A percentile compares a stretch with the other conserved stretches of the same genome.
Evolutionary conservation across 2,797 vertebrate genomes (phyloP).

Genomic region (Poeciliopsis presidionis): DNA sequence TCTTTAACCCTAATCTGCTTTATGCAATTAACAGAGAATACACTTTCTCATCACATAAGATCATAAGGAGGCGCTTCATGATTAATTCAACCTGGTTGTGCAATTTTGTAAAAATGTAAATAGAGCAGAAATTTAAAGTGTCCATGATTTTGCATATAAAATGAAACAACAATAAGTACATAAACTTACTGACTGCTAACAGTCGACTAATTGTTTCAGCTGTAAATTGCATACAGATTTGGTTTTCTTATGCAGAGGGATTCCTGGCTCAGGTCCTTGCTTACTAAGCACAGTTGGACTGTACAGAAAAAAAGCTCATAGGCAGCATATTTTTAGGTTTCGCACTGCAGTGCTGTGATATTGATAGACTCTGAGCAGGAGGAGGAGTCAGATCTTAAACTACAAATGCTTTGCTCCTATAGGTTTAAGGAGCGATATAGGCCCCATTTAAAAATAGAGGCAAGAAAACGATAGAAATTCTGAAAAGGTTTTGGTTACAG

Average conservation of each 20-base stretch:
- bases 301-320: slow-evolving; percentile 26
- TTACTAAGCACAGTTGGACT: slow-evolving; percentile 41
- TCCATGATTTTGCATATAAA: slow-evolving; percentile 4
- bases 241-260: slow-evolving; percentile 24
- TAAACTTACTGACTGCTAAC: not conserved
- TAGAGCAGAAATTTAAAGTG: not conserved
- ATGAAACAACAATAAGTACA: not conserved
- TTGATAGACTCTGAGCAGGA: slow-evolving; percentile 39
- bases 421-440: not conserved
- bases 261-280: slow-evolving; percentile 28
- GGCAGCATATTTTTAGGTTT: slow-evolving; percentile 47
- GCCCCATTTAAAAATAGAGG: not conserved
- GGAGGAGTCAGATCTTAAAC: slow-evolving; percentile 19
- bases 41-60: not conserved
- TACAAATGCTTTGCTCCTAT: slow-evolving; percentile 18
- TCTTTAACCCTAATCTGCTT: slow-evolving; percentile 26
- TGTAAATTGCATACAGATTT: slow-evolving; percentile 3
- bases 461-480: not conserved
- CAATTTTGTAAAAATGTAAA: not conserved
- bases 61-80: not conserved
- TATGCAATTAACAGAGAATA: slow-evolving; percentile 13
- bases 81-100: not conserved
- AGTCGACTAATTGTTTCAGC: not conserved
- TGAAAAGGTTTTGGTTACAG: not conserved
- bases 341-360: slow-evolving; percentile 38